Evolutionary conservation across 2,113 vertebrate genomes (phyloP).

Genomic region (Scomber japonicus): DNA sequence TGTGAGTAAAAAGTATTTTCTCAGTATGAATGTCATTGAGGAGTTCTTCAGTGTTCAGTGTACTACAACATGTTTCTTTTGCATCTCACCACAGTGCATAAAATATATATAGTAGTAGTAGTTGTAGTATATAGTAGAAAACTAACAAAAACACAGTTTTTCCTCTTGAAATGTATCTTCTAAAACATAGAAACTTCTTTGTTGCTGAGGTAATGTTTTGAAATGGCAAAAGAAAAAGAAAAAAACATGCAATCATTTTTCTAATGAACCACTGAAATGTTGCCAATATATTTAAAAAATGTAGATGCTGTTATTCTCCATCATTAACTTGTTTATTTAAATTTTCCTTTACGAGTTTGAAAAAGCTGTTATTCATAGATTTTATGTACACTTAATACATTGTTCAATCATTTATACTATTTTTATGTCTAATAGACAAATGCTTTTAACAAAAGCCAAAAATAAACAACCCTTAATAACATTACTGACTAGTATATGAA

Average conservation of each 20-base stretch:
- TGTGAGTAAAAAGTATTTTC: not conserved
- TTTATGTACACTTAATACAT: not conserved
- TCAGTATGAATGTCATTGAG: not conserved
- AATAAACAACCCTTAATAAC: not conserved
- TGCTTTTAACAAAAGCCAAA: not conserved
- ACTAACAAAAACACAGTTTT: no score
- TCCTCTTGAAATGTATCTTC: no score
- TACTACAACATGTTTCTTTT: not conserved
- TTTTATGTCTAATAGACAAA: slow-evolving; percentile 7
- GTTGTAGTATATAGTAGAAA: no score
- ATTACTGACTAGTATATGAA: not conserved
- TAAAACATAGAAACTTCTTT: no score
- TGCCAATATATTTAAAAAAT: no score
- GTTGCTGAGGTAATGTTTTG: no score
- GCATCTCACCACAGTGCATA: no score
- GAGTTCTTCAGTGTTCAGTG: not conserved
- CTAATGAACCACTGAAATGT: not conserved
- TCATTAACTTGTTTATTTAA: no score
- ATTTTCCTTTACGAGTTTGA: slow-evolving; percentile 8
- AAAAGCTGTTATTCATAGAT: not conserved
- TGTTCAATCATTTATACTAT: not conserved
- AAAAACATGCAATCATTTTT: not conserved
- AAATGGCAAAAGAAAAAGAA: no score
- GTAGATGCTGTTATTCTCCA: not conserved
- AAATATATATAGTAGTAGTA: no score